These are phyloP conservation scores for Cerceris rybyensis DNA, from an alignment of 2,888 invertebrate genomes.

Conservation along the genomic window DNA sequence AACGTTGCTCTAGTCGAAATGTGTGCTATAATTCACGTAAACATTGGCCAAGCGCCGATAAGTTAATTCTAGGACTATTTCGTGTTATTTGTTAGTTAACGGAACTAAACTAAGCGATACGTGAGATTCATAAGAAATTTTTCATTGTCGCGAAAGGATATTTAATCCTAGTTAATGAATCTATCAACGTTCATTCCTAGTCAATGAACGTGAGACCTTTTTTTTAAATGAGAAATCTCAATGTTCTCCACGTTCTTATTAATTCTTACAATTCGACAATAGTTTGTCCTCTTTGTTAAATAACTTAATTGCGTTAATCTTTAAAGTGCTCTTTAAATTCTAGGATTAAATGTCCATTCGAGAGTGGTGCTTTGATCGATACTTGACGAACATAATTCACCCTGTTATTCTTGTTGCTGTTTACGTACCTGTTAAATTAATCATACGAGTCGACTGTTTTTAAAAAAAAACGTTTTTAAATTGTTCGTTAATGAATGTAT, in stretches of 20 bases:
- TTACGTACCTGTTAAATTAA: constrained; percentile 43
- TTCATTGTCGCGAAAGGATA: constrained; percentile 45
- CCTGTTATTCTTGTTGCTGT: constrained; percentile 50
- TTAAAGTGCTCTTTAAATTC: not conserved
- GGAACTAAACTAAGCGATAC: constrained; percentile 25
- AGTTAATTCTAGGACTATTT: constrained; percentile 42
- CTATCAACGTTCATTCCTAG: not conserved
- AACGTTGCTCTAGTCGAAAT: constrained; percentile 63
- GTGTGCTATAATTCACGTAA: constrained; percentile 54
- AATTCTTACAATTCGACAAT: too few relatives aligned
- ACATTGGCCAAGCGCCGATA: constrained; percentile 34
- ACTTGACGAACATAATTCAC: constrained; percentile 24
- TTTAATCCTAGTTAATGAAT: constrained; percentile 19
- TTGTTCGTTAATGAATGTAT: constrained; percentile 21
- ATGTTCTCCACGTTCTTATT: too few relatives aligned
- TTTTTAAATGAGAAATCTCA: not conserved
- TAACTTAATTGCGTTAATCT: not conserved
- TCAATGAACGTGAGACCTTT: not conserved
- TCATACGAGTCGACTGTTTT: constrained; percentile 22
- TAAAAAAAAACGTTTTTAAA: constrained; percentile 22
- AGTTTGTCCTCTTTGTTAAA: too few relatives aligned
- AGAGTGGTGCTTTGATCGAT: constrained; percentile 31
- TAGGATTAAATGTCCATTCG: constrained; percentile 25
- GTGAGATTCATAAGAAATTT: constrained; percentile 8
- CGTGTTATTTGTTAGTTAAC: constrained; percentile 53